Evolutionary conservation across 1,140 invertebrate species (phyloP), one percentile per base, ranked within the genome.

Genomic region (Calycopis cecrops): DNA sequence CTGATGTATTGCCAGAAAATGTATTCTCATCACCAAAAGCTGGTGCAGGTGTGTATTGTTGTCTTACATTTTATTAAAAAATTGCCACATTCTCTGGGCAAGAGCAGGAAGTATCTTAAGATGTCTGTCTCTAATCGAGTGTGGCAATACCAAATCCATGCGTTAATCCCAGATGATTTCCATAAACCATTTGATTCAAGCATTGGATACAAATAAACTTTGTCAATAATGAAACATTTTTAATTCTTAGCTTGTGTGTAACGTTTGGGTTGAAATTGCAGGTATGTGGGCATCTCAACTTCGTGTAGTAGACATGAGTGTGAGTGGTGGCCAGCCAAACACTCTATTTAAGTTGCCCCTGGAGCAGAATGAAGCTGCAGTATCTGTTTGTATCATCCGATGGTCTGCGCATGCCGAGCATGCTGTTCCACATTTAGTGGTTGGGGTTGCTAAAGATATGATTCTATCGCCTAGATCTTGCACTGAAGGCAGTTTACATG

Each of bases 211-310:
- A 86, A 54, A 59, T 51, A 18, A 37, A 38, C 42, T 28, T 59
- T 42, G 10, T 11, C 28, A 54, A n/a, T 16, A 38, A 33, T 38
- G 42, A 40, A 9, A 50, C 7, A 21, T 34, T 44, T n/a, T 34
- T 33, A 35, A 28, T 51, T 18, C 16, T 35, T 4, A n/a, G 35
- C 16, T 18, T 54, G 51, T 53, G 40, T 21, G n/a, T 35, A 53
- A 21, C 11, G 21, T 56, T 28, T 50, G 14, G 28, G 7, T 33
- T 55, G 11, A 54, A 56, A 50, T 50, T 51, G 87, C 93, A 65
- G 98, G 97, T 4, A 94, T 99, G 90, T 99, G 98, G 98, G 98
- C 99, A 0, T 99, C 98, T 0, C 89, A 96, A 18, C 92, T 99
- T 33, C 90, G 97, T 48, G 92, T 99, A 35, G 92, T 99, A 64